Percentiles rank a stretch among this genome's conserved stretches.
These are phyloP conservation scores for Halictus quadricinctus DNA, from an alignment of 2,888 invertebrate genomes.

Conservation along the genomic window DNA sequence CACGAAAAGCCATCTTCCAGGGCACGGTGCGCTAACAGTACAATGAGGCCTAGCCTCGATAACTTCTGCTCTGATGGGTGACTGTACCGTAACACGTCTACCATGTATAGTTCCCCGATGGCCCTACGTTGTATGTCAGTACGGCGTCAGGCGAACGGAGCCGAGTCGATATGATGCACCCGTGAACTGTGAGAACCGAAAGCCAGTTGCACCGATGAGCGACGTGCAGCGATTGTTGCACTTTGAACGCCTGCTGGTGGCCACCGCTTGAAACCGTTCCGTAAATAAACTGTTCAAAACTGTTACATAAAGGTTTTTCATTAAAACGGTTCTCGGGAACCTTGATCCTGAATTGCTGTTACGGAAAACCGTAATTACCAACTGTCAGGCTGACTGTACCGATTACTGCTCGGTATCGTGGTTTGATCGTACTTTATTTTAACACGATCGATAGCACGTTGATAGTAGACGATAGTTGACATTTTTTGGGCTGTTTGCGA, in stretches of 20 bases:
- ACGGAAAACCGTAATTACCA: neutral
- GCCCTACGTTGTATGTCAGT: conserved; percentile 26
- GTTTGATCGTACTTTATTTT: too few relatives aligned
- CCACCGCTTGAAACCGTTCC: neutral
- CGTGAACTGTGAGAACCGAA: conserved; percentile 37
- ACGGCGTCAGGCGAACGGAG: conserved; percentile 33
- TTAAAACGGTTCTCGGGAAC: neutral
- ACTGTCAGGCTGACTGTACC: neutral
- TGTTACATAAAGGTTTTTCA: neutral
- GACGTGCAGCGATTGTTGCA: conserved; percentile 12
- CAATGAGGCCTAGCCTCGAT: neutral
- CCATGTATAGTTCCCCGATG: conserved; percentile 40
- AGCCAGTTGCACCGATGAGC: conserved; percentile 25
- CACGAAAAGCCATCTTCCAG: neutral
- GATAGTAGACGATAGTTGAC: too few relatives aligned
- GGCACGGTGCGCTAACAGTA: neutral
- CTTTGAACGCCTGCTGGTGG: neutral
- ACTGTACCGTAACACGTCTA: conserved; percentile 43
- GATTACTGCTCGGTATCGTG: neutral
- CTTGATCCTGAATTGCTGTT: neutral
- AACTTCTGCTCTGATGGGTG: conserved; percentile 25
- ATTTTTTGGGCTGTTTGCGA: too few relatives aligned
- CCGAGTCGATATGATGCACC: conserved; percentile 48
- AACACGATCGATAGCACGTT: too few relatives aligned
- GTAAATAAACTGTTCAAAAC: neutral